Percentiles rank a stretch among this genome's conserved stretches.
These are phyloP conservation scores for Diacarnus erythraeanus DNA, from an alignment of 37 sponge, comb jelly and placozoan species.

Conservation along the genomic window DNA sequence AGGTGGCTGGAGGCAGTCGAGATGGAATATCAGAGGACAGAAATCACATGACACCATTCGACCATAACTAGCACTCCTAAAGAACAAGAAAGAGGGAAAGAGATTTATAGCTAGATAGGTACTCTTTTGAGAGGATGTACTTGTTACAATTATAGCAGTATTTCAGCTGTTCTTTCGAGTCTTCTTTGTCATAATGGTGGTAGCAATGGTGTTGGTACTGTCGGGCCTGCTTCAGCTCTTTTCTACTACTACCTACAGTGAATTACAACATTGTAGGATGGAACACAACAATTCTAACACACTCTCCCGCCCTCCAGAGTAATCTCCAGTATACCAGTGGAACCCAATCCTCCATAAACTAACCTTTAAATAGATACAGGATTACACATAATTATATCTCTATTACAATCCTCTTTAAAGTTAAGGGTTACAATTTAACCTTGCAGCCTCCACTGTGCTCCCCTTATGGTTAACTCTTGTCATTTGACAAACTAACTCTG, in stretches of 20 bases:
- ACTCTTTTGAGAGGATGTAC: constrained; percentile 8
- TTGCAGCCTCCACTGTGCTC: no score
- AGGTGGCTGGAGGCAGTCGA: constrained; percentile 90
- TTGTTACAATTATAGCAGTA: constrained; percentile 49
- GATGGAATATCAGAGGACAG: constrained; percentile 89
- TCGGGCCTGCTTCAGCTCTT: constrained; percentile 3
- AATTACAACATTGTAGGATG: background rate
- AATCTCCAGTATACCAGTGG: no score
- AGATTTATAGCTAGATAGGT: background rate
- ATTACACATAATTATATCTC: no score
- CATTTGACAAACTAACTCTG: no score
- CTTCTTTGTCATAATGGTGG: background rate
- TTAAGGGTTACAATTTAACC: no score
- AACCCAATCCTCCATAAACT: no score
- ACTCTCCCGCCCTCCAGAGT: background rate
- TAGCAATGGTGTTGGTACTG: constrained; percentile 13
- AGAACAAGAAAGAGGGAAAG: background rate
- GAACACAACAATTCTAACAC: background rate
- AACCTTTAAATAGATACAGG: no score
- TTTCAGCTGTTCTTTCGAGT: constrained; percentile 22
- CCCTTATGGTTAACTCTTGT: no score
- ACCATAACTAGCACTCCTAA: constrained; percentile 44
- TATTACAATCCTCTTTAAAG: no score
- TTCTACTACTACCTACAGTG: constrained; percentile 16
- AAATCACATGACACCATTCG: constrained; percentile 72